A percentile compares a stretch with the other conserved stretches of the same genome.
Conservation (phyloP, 2,113 vertebrate genomes). For the Cyprinodon brontotheroides region DNA sequence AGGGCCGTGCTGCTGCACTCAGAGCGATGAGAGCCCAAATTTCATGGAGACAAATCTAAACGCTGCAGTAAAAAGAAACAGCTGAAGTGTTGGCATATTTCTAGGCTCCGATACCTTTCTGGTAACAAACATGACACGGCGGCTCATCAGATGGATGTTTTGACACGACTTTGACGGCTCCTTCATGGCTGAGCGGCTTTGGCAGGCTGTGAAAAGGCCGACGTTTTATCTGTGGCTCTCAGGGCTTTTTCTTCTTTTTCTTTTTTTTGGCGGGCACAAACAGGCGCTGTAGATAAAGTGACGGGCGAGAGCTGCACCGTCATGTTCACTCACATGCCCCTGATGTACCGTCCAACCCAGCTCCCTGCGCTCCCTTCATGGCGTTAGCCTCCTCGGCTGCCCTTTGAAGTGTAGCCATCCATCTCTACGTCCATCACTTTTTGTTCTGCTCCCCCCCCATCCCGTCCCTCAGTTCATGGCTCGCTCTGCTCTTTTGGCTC, state of each 20-base stretch:
- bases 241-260: conserved; percentile 42
- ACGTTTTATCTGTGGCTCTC: conserved; percentile 69
- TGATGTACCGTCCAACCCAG: conserved; percentile 46
- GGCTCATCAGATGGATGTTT: conserved; percentile 39
- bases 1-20: not conserved
- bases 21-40: not conserved
- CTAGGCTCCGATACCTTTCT: conserved; percentile 19
- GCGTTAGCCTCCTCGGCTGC: conserved; percentile 52
- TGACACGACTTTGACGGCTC: conserved; percentile 43
- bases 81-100: not conserved
- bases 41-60: not conserved
- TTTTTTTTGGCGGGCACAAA: conserved; percentile 27
- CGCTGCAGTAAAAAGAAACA: not conserved
- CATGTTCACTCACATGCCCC: conserved; percentile 61
- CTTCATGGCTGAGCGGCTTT: conserved; percentile 42
- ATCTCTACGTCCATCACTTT: conserved; percentile 51
- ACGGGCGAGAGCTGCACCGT: conserved; percentile 52
- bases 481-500: conserved; percentile 42
- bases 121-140: conserved; percentile 31
- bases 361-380: conserved; percentile 45
- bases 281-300: conserved; percentile 50
- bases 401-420: conserved; percentile 60
- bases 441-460: conserved; percentile 37
- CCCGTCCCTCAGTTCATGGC: not conserved
- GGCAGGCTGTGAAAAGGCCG: conserved; percentile 52